Base-by-base conservation (phyloP, 53 echinoderm and acorn worm species). In the Stichopus horrens region DNA sequence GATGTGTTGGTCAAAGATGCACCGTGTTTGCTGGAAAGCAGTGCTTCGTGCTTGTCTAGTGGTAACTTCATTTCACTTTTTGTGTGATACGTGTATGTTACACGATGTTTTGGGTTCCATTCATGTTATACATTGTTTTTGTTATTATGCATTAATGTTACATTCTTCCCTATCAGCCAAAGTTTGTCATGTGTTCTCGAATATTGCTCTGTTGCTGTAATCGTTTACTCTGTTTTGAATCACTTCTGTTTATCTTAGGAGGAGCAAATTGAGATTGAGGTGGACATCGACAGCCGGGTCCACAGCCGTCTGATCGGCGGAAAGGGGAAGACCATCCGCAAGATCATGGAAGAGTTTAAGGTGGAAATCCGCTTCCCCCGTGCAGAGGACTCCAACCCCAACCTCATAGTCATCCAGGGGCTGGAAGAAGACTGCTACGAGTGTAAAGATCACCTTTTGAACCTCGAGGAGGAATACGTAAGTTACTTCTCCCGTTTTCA, bases 301-400 rank as follows among this genome's bases (percentile, higher is more conserved):
- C 99, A 98, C 76, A 92, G 93, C 21, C 94, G 99, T 54, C 85
- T 98, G 93, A 98, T 98, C 58, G 96, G 99, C 4, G 88, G 85
- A 54, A 88, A 88, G 21, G 99, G 99, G 52, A 87, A 88, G 76
- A 90, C 94, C 73, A 98, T 98, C 88, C 93, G 91, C 54, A 92
- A 90, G 71, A 88, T 98, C 58, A 98, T 98, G 99, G 96, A 98
- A 9, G 55, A 88, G 68, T 94, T 90, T 88, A 94, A 94, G 86
- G 96, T 96, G 71, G 96, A 96, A 78, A 96, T 97, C 84, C 94
- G 96, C 10, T 98, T 98, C 93, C 99, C 99, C 7, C 90, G 96
- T 4, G 56, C 58, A 23, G 88, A 84, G 13, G 95, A 96, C 68
- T 37, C 86, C 53, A 89, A 94, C 87, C 99, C 95, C 16, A 83